Base-by-base conservation (phyloP, 2,113 vertebrate species). In the Pogona vitticeps region DNA sequence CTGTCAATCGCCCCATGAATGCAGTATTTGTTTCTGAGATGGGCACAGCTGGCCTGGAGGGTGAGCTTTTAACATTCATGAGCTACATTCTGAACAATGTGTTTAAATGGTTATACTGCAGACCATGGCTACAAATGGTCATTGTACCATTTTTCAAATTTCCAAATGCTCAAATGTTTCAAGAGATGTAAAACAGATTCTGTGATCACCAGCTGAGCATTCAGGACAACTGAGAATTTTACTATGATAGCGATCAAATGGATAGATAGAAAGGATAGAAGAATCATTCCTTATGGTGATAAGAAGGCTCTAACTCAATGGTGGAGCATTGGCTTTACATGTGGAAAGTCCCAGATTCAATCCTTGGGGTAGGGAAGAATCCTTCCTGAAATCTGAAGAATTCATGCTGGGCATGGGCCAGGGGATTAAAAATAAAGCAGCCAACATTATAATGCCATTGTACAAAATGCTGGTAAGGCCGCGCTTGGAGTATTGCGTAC, bases 51-150 rank as follows among this genome's bases (percentile, higher is more conserved):
- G 85, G 68, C 40, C 85, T 65, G 77, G 52, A 31, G 70, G 78
- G 70, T 86, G 68, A 80, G 40, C 63, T 86, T 86, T 86, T 86
- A 80, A 75, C 85, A 86, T 81, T 86, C 78, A 81, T 72, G 58
- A 86, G 70, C 26, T 63, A 72, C 63, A 73, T 61, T 73, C 68
- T 52, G 85, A 86, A 86, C 78, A 80, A 80, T 80, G 68, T 63
- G 31, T 61, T 80, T 63, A 46, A 80, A 80, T 80, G 31, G 38
- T 46, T 73, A 23, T 38, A 28, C 2, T 52, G 36, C 8, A 3
- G 58, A 52, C 20, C 9, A 31, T 3, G 17, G 21, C 31, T 61
- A 18, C 18, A 80, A 70, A 68, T n/a, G 33, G 82, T 21, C 23
- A 72, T 14, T 63, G 72, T 6, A n/a, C 26, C 40, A 31, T 61